A percentile compares a stretch with the other conserved stretches of the same genome.
Conservation (phyloP, 2,797 vertebrate genomes). For the Manis crassicaudata region DNA sequence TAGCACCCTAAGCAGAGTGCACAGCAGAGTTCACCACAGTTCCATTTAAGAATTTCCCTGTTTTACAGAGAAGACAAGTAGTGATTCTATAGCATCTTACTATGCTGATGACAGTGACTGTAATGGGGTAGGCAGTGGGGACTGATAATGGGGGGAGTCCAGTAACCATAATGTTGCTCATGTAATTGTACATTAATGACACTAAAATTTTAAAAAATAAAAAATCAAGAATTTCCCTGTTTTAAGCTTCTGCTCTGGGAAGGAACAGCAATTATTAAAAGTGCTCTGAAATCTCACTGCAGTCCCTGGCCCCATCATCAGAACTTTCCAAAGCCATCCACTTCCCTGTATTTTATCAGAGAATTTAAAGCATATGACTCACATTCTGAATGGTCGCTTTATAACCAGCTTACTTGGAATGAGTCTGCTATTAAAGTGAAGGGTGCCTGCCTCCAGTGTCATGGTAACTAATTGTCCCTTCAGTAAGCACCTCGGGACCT, state of each 20-base stretch:
- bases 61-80: too few species aligned
- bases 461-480: not conserved
- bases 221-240: too few species aligned
- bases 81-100: too few species aligned
- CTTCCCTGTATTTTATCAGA: constrained; percentile 20
- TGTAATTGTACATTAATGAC: too few species aligned
- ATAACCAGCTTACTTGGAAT: not conserved
- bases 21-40: not conserved
- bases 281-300: not conserved
- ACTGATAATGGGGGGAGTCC: too few species aligned
- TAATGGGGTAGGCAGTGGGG: too few species aligned
- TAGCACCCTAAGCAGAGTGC: not conserved
- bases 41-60: not conserved
- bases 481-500: not conserved
- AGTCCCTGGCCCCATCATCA: not conserved
- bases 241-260: not conserved
- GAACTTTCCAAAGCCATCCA: constrained; percentile 34
- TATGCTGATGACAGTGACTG: too few species aligned
- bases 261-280: constrained; percentile 34
- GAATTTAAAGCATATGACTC: not conserved
- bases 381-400: not conserved
- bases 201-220: too few species aligned
- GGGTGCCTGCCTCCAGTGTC: not conserved
- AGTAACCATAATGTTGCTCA: too few species aligned
- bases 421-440: not conserved